A percentile compares a stretch with the other conserved stretches of the same genome.
Evolutionary conservation across 1,140 invertebrate genomes (phyloP).

Genomic region (Mya arenaria): DNA sequence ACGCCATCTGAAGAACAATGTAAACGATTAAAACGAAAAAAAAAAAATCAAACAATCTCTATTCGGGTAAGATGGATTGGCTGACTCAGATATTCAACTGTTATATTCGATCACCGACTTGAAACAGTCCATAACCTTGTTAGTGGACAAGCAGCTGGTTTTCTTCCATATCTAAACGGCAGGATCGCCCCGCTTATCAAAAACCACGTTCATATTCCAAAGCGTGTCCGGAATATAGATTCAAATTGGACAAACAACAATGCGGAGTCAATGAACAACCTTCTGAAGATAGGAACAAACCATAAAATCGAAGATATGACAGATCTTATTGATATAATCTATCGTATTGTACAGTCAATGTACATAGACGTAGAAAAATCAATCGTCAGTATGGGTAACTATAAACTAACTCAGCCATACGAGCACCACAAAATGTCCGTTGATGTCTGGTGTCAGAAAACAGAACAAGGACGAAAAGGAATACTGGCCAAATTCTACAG

Average conservation of each 20-base stretch:
- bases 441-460: conserved; percentile 19
- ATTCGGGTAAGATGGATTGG: neutral
- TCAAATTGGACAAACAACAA: conserved; percentile 20
- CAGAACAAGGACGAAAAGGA: neutral
- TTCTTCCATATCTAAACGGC: neutral
- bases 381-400: neutral
- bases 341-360: neutral
- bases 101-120: neutral
- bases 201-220: neutral
- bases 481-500: no score
- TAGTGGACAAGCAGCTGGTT: neutral
- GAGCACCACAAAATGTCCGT: neutral
- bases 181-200: conserved; percentile 1
- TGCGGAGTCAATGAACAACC: neutral
- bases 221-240: neutral
- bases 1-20: neutral
- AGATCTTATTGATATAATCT: neutral
- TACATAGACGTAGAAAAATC: conserved; percentile 2
- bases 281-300: neutral
- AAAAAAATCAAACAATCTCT: neutral
- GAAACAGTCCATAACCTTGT: neutral
- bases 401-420: neutral
- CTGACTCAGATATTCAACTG: neutral
- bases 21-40: neutral
- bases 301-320: conserved; percentile 3